These are phyloP conservation scores for Eumaeus atala DNA, from an alignment of 1,140 invertebrate genomes.

Conservation along the genomic window DNA sequence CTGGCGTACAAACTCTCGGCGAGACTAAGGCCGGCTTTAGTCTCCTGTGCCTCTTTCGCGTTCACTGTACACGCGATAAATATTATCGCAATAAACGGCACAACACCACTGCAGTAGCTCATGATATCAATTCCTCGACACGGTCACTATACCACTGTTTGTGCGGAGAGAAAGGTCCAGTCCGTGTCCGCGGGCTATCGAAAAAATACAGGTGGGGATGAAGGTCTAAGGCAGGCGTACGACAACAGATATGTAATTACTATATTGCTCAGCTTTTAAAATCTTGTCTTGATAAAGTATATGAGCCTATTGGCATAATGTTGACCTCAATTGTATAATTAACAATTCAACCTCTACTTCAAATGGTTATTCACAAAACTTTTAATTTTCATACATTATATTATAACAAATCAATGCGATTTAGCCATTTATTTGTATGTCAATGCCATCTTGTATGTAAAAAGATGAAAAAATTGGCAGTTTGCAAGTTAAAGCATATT, in stretches of 20 bases:
- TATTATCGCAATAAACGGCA: slow-evolving; percentile 33
- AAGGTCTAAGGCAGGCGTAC: slow-evolving; percentile 15
- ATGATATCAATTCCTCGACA: slow-evolving; percentile 56
- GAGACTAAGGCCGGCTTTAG: slow-evolving; percentile 40
- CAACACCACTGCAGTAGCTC: slow-evolving; percentile 37
- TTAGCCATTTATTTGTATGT: too few species aligned
- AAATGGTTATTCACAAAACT: too few species aligned
- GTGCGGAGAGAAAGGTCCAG: slow-evolving; percentile 60
- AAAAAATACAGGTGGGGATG: slow-evolving; percentile 36
- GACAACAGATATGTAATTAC: background rate
- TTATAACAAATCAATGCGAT: too few species aligned
- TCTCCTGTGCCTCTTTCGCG: slow-evolving; percentile 23
- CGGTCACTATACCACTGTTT: slow-evolving; percentile 66
- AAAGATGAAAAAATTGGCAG: too few species aligned
- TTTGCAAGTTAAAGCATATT: too few species aligned
- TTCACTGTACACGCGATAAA: slow-evolving; percentile 23
- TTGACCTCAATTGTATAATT: too few species aligned
- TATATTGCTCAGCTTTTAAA: slow-evolving; percentile 1
- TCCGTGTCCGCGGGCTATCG: slow-evolving; percentile 27
- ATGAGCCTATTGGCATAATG: too few species aligned
- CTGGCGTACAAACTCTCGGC: slow-evolving; percentile 59
- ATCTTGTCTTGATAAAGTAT: background rate
- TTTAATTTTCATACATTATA: too few species aligned
- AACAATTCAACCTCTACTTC: too few species aligned
- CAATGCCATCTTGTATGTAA: too few species aligned